Base-by-base conservation (phyloP, 2,797 vertebrate genomes). In the Tapera naevia region DNA sequence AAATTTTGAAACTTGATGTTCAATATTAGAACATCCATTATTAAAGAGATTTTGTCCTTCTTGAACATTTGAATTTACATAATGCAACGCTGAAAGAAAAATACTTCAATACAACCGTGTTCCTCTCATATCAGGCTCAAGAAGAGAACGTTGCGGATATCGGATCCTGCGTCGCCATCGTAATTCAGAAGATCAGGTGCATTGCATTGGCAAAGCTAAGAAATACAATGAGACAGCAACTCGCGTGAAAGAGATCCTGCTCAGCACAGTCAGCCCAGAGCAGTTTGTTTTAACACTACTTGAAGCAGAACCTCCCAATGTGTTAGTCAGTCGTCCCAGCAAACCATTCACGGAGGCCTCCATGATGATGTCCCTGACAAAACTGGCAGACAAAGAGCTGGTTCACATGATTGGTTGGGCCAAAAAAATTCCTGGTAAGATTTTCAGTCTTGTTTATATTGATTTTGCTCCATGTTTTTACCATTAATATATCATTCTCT, bases 391-490 rank as follows among this genome's bases (percentile, higher is more conserved):
- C 98, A 99, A 99, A 86, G 99, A 99, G 41, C 95, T 99, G 80
- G 99, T 99, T 33, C 98, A 99, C 71, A 99, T 99, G 99, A 99
- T 99, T 70, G 98, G 97, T 86, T 99, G 99, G 99, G 99, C 99
- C 96, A 99, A 99, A 97, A 99, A 99, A 96, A 99, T 99, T 64
- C 99, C 99, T 35, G 99, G 99, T 99, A 94, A 94, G 96, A 53
- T 48, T 45, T 57, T 92, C 27, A 10, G 4, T 28, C 17, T 75
- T 25, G 45, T 5, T 56, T 57, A 15, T 3, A 3, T 78, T 70
- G 24, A 14, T 69, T 71, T 66, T 37, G 7, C 17, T 51, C 14
- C 3, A 14, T 53, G 50, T 28, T 66, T 76, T 89, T 62, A 4
- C n/a, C 1, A 3, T 30, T 39, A 18, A 2, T 8, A 4, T 70